Percentiles rank a stretch among this genome's conserved stretches.
Conservation (phyloP, 2,888 invertebrate genomes). For the Campaea margaritaria region DNA sequence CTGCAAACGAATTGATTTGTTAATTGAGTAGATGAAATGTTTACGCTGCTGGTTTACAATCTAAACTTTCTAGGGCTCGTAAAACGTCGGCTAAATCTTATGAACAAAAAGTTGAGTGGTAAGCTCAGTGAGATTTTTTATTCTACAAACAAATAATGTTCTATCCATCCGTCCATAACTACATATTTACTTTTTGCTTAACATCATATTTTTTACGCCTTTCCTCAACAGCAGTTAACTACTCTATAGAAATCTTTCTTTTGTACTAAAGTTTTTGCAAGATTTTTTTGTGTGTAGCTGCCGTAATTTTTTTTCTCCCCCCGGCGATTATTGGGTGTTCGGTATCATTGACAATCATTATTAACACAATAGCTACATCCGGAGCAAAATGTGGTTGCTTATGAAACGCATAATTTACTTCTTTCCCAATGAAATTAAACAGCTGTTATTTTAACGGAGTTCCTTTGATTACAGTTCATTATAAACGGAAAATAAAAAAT, state of each 20-base stretch:
- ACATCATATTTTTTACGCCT: conserved; percentile 38
- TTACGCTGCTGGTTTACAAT: conserved; percentile 11
- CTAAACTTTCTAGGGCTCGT: conserved; percentile 17
- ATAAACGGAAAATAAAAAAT: neutral
- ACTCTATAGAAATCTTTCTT: conserved; percentile 48
- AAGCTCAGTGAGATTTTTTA: conserved; percentile 17
- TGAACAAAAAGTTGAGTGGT: conserved; percentile 15
- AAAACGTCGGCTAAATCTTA: conserved; percentile 13
- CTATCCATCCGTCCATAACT: conserved; percentile 25
- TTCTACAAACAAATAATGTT: conserved; percentile 13
- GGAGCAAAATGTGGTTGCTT: conserved; percentile 47
- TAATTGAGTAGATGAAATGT: conserved; percentile 23
- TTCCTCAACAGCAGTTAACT: conserved; percentile 46
- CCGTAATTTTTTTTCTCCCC: conserved; percentile 41
- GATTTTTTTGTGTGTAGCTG: conserved; percentile 50
- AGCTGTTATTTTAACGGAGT: conserved; percentile 37
- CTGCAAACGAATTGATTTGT: conserved; percentile 23
- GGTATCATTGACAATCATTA: conserved; percentile 54
- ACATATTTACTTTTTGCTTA: conserved; percentile 28
- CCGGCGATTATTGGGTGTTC: conserved; percentile 43
- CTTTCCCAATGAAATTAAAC: conserved; percentile 33
- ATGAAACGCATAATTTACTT: conserved; percentile 36
- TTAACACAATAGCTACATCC: conserved; percentile 56
- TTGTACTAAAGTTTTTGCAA: conserved; percentile 52
- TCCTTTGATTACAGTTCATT: conserved; percentile 3